A percentile compares a stretch with the other conserved stretches of the same genome.
These are phyloP conservation scores for Pachycephala philippinensis DNA, from an alignment of 2,113 vertebrate species.

Conservation along the genomic window DNA sequence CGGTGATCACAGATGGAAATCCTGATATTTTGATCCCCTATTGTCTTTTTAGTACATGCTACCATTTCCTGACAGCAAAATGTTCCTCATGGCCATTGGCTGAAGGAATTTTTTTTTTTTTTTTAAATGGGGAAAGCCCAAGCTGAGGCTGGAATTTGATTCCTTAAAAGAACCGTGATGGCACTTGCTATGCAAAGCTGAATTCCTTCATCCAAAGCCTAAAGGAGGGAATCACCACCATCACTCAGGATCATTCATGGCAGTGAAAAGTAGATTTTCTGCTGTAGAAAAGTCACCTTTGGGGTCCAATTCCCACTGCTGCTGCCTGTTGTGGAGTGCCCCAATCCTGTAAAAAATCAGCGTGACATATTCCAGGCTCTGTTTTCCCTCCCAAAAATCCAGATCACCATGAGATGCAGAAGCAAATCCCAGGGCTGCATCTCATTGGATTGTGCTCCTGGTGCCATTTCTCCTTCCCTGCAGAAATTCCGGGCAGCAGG, in stretches of 20 bases:
- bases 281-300: neutral
- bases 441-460: rapidly evolving
- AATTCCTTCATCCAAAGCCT: neutral
- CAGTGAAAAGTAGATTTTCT: neutral
- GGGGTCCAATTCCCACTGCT: neutral
- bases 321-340: neutral
- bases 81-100: neutral
- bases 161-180: neutral
- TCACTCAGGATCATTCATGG: too few species aligned
- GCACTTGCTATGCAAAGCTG: neutral
- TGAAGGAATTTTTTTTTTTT: too few species aligned
- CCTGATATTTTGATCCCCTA: neutral
- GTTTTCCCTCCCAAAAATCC: neutral
- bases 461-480: neutral
- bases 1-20: rapidly evolving
- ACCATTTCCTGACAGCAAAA: neutral
- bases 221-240: neutral
- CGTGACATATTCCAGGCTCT: neutral
- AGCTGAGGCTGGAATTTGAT: neutral
- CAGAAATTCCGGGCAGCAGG: neutral
- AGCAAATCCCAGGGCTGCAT: neutral
- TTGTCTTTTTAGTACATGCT: neutral
- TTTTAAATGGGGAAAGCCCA: neutral
- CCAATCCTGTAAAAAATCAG: neutral
- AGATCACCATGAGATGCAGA: rapidly evolving